A percentile compares a stretch with the other conserved stretches of the same genome.
These are phyloP conservation scores for Gastrophryne carolinensis DNA, from an alignment of 2,797 vertebrate species.

Conservation along the genomic window DNA sequence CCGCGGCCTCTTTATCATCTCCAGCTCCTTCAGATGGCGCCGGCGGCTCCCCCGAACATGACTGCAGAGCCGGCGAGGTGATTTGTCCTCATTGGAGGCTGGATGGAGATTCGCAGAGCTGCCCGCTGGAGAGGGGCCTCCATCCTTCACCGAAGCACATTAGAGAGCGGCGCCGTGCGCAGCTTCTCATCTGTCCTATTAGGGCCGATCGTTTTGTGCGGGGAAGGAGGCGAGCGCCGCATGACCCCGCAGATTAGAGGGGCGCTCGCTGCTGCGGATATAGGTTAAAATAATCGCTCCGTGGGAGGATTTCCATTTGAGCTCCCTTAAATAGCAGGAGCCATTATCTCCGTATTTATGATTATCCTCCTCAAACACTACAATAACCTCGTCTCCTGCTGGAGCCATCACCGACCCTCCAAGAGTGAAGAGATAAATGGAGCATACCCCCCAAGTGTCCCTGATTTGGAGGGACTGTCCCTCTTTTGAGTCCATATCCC, in stretches of 20 bases:
- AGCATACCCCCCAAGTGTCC: too few relatives aligned
- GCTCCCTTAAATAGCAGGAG: neutral
- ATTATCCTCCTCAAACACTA: neutral
- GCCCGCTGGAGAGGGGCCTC: slow-evolving; percentile 35
- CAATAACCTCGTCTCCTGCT: neutral
- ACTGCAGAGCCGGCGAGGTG: slow-evolving; percentile 45
- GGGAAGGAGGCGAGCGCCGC: slow-evolving; percentile 20
- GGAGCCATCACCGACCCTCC: neutral
- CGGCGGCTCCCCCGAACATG: slow-evolving; percentile 42
- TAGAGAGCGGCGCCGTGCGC: slow-evolving; percentile 41
- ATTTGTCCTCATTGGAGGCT: slow-evolving; percentile 51
- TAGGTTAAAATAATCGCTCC: slow-evolving; percentile 21
- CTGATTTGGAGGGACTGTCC: too few relatives aligned
- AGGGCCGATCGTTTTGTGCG: slow-evolving; percentile 15
- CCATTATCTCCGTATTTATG: neutral
- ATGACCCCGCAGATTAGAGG: slow-evolving; percentile 44
- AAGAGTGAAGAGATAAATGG: too few relatives aligned
- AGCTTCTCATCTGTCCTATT: slow-evolving; percentile 44
- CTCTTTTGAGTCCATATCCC: too few relatives aligned
- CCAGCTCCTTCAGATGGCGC: slow-evolving; percentile 37
- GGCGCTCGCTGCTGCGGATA: slow-evolving; percentile 1
- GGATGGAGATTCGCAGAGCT: slow-evolving; percentile 34
- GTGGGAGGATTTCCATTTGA: slow-evolving; percentile 7
- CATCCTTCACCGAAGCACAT: slow-evolving; percentile 45
- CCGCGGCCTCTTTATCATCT: slow-evolving; percentile 46